A percentile compares a stretch with the other conserved stretches of the same genome.
Conservation (phyloP, 1,140 invertebrate species). For the Microvelia longipes region DNA sequence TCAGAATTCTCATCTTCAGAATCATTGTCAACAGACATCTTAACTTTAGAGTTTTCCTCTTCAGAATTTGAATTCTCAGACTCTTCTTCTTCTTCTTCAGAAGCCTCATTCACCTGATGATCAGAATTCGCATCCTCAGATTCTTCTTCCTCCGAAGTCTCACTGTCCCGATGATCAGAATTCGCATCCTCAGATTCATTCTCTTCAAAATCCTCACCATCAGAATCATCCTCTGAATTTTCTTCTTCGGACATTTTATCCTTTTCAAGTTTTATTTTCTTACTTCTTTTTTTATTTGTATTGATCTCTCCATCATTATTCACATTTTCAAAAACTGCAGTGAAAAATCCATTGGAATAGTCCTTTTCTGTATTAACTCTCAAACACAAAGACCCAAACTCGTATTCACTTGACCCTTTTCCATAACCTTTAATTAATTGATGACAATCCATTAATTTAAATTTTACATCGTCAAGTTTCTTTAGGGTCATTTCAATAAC, state of each 20-base stretch:
- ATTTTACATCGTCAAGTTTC: conserved; percentile 28
- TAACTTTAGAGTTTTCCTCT: neutral
- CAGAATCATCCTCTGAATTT: neutral
- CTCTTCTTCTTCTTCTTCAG: neutral
- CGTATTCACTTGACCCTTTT: neutral
- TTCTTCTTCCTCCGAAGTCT: neutral
- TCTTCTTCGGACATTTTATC: neutral
- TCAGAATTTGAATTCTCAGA: neutral
- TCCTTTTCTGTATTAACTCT: neutral
- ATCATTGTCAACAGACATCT: neutral
- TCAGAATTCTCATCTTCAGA: neutral
- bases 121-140: neutral
- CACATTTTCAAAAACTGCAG: neutral
- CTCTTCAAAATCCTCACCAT: neutral
- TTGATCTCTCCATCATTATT: neutral
- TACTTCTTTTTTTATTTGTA: neutral
- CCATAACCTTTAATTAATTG: neutral
- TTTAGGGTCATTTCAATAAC: conserved; percentile 47
- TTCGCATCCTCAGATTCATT: neutral
- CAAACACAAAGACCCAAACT: neutral
- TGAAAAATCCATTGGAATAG: neutral
- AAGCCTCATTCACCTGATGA: neutral
- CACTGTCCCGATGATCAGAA: neutral
- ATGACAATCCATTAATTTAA: neutral
- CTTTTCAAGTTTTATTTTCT: neutral